These are phyloP conservation scores for Acronicta aceris DNA, from an alignment of 2,888 invertebrate species.

Conservation along the genomic window DNA sequence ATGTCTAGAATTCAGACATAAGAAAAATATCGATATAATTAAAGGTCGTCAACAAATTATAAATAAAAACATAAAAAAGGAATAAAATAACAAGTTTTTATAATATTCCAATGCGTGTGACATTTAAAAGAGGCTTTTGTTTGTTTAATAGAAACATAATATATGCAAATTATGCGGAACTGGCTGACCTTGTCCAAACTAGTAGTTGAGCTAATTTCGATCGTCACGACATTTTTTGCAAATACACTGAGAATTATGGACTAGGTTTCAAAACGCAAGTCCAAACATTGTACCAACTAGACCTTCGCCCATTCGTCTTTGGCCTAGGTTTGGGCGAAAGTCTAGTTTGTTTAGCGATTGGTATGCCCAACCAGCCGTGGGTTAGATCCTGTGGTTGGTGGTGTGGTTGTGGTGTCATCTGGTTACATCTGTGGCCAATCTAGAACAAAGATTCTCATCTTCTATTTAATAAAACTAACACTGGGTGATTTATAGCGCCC, in stretches of 20 bases:
- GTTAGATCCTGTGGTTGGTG: no score
- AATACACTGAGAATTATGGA: conserved; percentile 11
- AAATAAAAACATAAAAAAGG: conserved; percentile 7
- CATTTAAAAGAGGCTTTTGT: conserved; percentile 53
- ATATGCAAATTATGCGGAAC: conserved; percentile 64
- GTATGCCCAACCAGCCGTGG: no score
- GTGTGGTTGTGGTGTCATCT: no score
- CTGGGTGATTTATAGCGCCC: no score
- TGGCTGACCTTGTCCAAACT: conserved; percentile 55
- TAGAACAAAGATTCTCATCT: no score
- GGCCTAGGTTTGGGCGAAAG: no score
- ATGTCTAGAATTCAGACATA: no score
- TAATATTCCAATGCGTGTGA: conserved; percentile 33
- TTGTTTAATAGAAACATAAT: conserved; percentile 49
- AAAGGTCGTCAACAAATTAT: conserved; percentile 7
- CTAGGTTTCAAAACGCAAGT: conserved; percentile 1
- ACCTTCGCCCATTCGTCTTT: no score
- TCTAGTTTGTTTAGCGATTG: no score
- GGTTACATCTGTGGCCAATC: no score
- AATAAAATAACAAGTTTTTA: conserved; percentile 23
- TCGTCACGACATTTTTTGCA: conserved; percentile 52
- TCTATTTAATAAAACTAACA: no score
- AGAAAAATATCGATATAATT: neutral
- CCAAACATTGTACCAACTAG: no score
- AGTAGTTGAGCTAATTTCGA: conserved; percentile 57